These are phyloP conservation scores for Sebastes schlegelii DNA, from an alignment of 2,113 vertebrate species.

Conservation along the genomic window DNA sequence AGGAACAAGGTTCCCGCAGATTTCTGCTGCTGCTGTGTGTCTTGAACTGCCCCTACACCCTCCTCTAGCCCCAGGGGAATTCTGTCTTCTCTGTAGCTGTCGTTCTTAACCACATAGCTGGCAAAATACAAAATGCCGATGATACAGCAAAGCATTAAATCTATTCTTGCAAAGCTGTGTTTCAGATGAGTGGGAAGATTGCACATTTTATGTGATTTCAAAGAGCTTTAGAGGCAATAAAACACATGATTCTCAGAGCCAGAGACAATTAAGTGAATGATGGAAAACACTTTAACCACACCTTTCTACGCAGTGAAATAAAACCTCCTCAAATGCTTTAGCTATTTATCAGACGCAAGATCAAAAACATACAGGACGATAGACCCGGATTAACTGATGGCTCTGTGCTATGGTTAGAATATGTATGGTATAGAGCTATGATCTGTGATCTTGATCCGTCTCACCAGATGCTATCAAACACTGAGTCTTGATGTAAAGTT, in stretches of 20 bases:
- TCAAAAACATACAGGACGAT: background rate
- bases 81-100: constrained; percentile 26
- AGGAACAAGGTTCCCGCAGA: constrained; percentile 47
- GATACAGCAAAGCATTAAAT: constrained; percentile 66
- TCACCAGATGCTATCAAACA: constrained; percentile 23
- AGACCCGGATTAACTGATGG: constrained; percentile 2
- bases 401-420: background rate
- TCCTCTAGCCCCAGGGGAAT: constrained; percentile 27
- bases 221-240: constrained; percentile 9
- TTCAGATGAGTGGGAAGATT: constrained; percentile 49
- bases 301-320: constrained; percentile 13
- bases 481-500: constrained; percentile 27
- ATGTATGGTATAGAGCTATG: background rate
- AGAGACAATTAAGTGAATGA: constrained; percentile 10
- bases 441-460: background rate
- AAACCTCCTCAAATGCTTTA: background rate
- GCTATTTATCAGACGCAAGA: constrained; percentile 6
- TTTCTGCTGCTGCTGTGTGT: constrained; percentile 33
- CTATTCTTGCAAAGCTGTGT: constrained; percentile 51
- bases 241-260: constrained; percentile 13
- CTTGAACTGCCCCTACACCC: constrained; percentile 9
- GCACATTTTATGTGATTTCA: constrained; percentile 43
- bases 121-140: constrained; percentile 52
- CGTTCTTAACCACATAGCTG: constrained; percentile 30
- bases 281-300: constrained; percentile 35